A percentile compares a stretch with the other conserved stretches of the same genome.
phyloP scores from a whole-genome alignment of 1,140 invertebrate genomes.

The Drosophila rhopaloa region DNA sequence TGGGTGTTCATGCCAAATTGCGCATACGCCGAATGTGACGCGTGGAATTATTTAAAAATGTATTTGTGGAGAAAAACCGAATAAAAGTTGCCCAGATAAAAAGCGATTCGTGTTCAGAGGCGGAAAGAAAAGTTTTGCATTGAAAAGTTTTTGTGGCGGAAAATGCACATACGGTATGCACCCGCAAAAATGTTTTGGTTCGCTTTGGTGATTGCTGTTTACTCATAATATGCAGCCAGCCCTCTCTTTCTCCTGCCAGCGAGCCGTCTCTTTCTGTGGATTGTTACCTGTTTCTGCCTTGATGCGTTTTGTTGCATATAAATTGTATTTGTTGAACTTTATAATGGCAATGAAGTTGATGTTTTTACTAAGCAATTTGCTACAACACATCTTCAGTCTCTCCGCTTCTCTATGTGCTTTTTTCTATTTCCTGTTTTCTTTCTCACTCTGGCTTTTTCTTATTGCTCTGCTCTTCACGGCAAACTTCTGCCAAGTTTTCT shows the following conservation, averaged over 20 bases:
- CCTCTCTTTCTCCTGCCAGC: neutral
- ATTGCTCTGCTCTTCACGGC: neutral
- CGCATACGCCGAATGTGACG: slow-evolving; percentile 67
- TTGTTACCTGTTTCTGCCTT: slow-evolving; percentile 22
- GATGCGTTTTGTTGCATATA: slow-evolving; percentile 42
- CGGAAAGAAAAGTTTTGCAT: slow-evolving; percentile 29
- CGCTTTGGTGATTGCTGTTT: slow-evolving; percentile 66
- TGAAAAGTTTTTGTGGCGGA: slow-evolving; percentile 26
- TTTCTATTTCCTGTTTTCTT: neutral
- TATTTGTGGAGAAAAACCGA: slow-evolving; percentile 15
- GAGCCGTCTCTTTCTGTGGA: neutral
- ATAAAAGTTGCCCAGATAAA: slow-evolving; percentile 26
- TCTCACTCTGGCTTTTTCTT: neutral
- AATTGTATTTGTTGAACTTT: slow-evolving; percentile 54
- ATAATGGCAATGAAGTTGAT: slow-evolving; percentile 53
- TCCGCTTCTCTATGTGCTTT: neutral
- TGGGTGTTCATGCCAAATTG: slow-evolving; percentile 51
- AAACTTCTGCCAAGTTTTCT: slow-evolving; percentile 46
- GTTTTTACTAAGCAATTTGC: slow-evolving; percentile 52
- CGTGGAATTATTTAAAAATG: slow-evolving; percentile 27
- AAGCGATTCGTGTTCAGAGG: slow-evolving; percentile 4
- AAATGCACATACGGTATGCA: slow-evolving; percentile 10
- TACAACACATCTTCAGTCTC: slow-evolving; percentile 26
- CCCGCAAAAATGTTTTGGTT: slow-evolving; percentile 42
- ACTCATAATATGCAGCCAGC: slow-evolving; percentile 25